Conservation (phyloP, 1,140 invertebrate species). For the Hyles euphorbiae region DNA sequence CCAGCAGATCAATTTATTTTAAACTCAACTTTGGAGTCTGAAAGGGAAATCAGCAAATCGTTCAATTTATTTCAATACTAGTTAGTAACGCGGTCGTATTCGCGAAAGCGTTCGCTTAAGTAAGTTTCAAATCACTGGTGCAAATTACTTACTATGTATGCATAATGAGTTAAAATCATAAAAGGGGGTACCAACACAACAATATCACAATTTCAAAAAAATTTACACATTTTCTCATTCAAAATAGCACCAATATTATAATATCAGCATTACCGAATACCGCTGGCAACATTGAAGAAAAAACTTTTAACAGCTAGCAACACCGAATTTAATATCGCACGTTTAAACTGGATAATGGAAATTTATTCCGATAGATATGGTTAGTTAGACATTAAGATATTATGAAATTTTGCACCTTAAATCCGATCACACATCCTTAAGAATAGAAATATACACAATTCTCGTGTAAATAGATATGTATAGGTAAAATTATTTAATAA, state of each 20-base stretch:
- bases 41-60: no score
- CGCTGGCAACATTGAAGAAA: conserved; percentile 28
- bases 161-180: neutral
- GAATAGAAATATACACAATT: conserved; percentile 60
- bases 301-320: conserved; percentile 33
- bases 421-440: conserved; percentile 52
- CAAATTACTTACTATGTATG: conserved; percentile 13
- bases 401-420: conserved; percentile 40
- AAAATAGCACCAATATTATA: conserved; percentile 71
- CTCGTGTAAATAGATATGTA: conserved; percentile 65
- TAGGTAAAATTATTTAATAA: conserved; percentile 58
- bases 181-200: conserved; percentile 5
- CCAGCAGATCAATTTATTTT: no score
- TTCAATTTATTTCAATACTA: no score
- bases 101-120: conserved; percentile 2
- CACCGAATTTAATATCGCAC: conserved; percentile 21
- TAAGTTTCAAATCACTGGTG: conserved; percentile 48
- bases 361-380: conserved; percentile 31
- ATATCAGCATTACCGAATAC: conserved; percentile 51
- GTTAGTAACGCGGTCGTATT: neutral
- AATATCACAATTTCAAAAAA: conserved; percentile 35
- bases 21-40: no score
- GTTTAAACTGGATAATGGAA: neutral
- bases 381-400: conserved; percentile 42
- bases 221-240: conserved; percentile 38